These are phyloP conservation scores for Malurus cyaneus DNA, from an alignment of 2,113 vertebrate genomes.

Conservation along the genomic window DNA sequence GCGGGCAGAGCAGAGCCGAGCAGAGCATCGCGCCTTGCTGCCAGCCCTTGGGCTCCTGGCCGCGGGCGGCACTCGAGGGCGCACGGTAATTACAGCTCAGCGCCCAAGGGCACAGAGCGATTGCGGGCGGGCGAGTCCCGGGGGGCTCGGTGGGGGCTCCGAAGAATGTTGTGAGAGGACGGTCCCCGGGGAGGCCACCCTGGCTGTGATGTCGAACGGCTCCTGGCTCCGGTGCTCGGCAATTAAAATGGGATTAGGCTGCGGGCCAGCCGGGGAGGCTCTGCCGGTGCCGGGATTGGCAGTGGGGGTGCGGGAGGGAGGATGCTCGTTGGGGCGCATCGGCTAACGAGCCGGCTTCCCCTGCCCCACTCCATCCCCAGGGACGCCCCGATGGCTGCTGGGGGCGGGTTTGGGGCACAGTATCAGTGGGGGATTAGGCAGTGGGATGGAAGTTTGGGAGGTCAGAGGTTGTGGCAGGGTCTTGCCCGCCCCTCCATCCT, in stretches of 20 bases:
- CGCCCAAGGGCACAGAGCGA: neutral
- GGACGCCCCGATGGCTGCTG: neutral
- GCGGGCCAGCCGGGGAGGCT: neutral
- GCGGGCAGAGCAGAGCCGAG: neutral
- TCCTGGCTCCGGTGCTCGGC: conserved; percentile 17
- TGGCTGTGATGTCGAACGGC: neutral
- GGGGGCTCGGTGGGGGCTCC: neutral
- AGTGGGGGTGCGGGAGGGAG: neutral
- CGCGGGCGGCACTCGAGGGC: neutral
- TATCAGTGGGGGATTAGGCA: neutral
- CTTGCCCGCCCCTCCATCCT: neutral
- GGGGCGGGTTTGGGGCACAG: neutral
- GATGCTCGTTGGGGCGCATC: neutral
- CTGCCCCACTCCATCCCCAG: rapidly evolving
- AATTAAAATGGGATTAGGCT: conserved; percentile 65
- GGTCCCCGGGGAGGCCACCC: conserved; percentile 7
- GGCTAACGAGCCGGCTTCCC: neutral
- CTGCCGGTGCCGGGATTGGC: neutral
- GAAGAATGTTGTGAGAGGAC: neutral
- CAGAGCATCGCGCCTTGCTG: neutral
- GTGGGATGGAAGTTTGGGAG: neutral
- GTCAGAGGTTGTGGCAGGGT: conserved; percentile 22
- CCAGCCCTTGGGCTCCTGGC: neutral
- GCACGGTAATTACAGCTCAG: neutral
- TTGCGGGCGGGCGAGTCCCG: neutral